Base-by-base conservation (phyloP, 2,113 vertebrate genomes). In the Sarotherodon lohbergeri region DNA sequence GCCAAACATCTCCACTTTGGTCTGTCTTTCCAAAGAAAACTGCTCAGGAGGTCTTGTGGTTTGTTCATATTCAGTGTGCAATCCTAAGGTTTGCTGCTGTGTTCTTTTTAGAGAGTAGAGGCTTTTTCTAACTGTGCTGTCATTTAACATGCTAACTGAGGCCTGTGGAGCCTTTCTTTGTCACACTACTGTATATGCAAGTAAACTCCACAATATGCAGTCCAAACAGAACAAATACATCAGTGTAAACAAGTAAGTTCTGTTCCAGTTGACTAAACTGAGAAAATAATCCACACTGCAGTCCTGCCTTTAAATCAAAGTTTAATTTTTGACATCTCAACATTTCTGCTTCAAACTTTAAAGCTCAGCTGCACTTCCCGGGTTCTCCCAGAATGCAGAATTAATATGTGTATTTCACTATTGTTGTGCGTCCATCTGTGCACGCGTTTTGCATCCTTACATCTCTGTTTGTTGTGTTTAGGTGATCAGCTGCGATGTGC, bases 401-500 rank as follows among this genome's bases (percentile, higher is more conserved):
- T n/a, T 32, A 36, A 68, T 46, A 68, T 68, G 39, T 34, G 29
- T 8, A 78, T 50, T 32, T 50, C 73, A 32, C 43, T 66, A 1
- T 27, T 43, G 7, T 36, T 39, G 24, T 1, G n/a, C 19, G 80
- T 17, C 14, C 68, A 22, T 4, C 19, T 39, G 32, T 55, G 11
- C 79, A 43, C 73, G 29, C 34, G 12, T 80, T 61, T 22, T 87
- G 81, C 82, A 84, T 82, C 81, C 61, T 78, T 34, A 32, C 71
- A 22, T 80, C 43, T 55, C 68, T 16, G 87, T 80, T 55, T 82
- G 52, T 87, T 78, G 27, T 52, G 17, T 86, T 80, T 50, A 3
- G 91, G 90, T 85, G 84, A 89, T 89, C 90, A 91, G 90, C 87
- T 92, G 89, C 78, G 85, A 83, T 57, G 92, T 55, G 88, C 57